phyloP scores from a whole-genome alignment of 2,113 vertebrate genomes.

The Myrmecophaga tridactyla region DNA sequence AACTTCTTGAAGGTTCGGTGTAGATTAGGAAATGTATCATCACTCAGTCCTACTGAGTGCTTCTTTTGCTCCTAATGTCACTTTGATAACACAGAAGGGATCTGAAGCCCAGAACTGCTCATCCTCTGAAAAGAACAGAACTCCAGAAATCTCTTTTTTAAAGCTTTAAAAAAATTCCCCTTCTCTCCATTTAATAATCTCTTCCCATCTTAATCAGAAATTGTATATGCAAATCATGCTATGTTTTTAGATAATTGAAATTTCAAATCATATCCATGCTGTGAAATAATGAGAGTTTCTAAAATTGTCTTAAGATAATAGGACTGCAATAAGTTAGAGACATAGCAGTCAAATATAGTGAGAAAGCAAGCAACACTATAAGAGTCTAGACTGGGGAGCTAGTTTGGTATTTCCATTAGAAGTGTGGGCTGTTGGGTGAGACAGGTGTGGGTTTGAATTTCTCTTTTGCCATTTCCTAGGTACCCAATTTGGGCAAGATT shows the following conservation, averaged over 20 bases:
- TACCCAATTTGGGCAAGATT: neutral
- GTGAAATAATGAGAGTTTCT: constrained; percentile 57
- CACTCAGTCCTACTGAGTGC: neutral
- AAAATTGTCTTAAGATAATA: constrained; percentile 25
- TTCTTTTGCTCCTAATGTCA: neutral
- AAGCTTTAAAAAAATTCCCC: neutral
- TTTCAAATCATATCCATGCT: constrained; percentile 49
- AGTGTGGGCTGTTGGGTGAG: neutral
- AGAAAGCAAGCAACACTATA: neutral
- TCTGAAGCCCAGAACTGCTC: neutral
- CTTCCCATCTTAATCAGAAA: constrained; percentile 29
- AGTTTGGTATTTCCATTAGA: neutral
- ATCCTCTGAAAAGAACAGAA: constrained; percentile 7
- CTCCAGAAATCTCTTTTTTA: neutral
- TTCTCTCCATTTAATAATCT: constrained; percentile 34
- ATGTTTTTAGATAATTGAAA: constrained; percentile 49
- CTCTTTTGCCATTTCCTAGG: neutral
- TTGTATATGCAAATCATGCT: constrained; percentile 30
- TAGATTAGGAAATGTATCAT: neutral
- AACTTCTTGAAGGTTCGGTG: neutral
- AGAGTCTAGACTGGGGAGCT: neutral
- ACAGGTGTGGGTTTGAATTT: neutral
- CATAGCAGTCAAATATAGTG: constrained; percentile 32
- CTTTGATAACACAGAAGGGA: neutral
- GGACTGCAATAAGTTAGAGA: neutral